phyloP scores from a whole-genome alignment of 2,113 vertebrate species.

The Oryzias woworae region DNA sequence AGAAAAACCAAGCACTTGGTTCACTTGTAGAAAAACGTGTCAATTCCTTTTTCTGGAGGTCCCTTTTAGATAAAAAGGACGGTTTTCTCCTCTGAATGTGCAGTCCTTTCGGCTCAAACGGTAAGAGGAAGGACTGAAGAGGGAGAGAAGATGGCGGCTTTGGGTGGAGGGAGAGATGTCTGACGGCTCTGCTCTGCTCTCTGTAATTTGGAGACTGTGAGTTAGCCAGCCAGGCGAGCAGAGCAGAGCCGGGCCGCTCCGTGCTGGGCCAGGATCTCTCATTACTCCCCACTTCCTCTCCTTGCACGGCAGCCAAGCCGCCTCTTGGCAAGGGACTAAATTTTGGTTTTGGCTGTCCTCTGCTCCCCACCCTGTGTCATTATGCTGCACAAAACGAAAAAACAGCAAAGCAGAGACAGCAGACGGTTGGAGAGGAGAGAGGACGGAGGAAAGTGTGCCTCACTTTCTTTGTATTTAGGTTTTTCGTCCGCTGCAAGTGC shows the following conservation, averaged over 20 bases:
- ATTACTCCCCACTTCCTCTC: slow-evolving; percentile 82
- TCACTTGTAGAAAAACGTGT: slow-evolving; percentile 2
- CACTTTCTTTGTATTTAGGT: slow-evolving; percentile 4
- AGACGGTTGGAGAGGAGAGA: slow-evolving; percentile 33
- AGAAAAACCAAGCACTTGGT: slow-evolving; percentile 2
- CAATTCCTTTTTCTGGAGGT: neutral
- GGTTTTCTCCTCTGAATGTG: neutral
- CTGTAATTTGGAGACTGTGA: slow-evolving; percentile 78
- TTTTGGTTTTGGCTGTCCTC: slow-evolving; percentile 90
- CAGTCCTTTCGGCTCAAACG: slow-evolving; percentile 18
- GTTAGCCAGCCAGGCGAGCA: slow-evolving; percentile 59
- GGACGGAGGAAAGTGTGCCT: slow-evolving; percentile 22
- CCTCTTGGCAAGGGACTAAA: slow-evolving; percentile 84
- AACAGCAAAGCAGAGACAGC: slow-evolving; percentile 57
- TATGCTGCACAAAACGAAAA: slow-evolving; percentile 88
- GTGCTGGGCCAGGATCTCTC: slow-evolving; percentile 77
- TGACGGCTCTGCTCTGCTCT: slow-evolving; percentile 67
- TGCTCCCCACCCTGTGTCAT: slow-evolving; percentile 91
- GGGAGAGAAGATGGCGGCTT: slow-evolving; percentile 70
- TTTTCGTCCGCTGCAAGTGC: slow-evolving; percentile 21
- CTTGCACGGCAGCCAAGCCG: slow-evolving; percentile 81
- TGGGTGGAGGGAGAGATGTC: slow-evolving; percentile 67
- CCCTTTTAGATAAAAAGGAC: neutral
- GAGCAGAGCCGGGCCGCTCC: slow-evolving; percentile 60
- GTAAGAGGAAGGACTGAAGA: slow-evolving; percentile 38